Percentiles rank a stretch among this genome's conserved stretches.
Evolutionary conservation across 1,140 invertebrate genomes (phyloP).

Genomic region (Danaus plexippus): DNA sequence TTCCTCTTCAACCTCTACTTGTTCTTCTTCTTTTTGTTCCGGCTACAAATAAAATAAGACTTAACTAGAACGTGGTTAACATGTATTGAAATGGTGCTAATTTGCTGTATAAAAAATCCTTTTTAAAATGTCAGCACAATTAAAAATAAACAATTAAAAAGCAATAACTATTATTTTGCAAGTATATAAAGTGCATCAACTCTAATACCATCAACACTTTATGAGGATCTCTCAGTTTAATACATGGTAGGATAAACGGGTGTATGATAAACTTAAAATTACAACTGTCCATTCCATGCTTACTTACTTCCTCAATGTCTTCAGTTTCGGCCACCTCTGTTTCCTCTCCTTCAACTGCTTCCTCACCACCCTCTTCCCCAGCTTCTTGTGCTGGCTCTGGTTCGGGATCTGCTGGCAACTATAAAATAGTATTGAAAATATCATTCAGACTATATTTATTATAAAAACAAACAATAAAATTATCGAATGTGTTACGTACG

Average conservation of each 20-base stretch:
- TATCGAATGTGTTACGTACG: neutral
- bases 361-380: conserved; percentile 21
- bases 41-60: conserved; percentile 4
- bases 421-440: conserved; percentile 2
- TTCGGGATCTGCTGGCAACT: conserved; percentile 53
- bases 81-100: too few species aligned
- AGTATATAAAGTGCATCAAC: too few species aligned
- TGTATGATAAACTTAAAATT: too few species aligned
- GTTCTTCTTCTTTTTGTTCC: conserved; percentile 29
- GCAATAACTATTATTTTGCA: neutral
- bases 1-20: conserved; percentile 45
- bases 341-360: conserved; percentile 18
- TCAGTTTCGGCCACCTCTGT: conserved; percentile 28
- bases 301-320: conserved; percentile 18
- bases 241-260: too few species aligned
- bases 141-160: neutral
- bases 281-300: too few species aligned
- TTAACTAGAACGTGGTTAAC: too few species aligned
- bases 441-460: neutral
- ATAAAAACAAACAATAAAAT: too few species aligned
- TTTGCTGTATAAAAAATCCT: too few species aligned
- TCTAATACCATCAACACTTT: too few species aligned
- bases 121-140: too few species aligned
- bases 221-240: too few species aligned
- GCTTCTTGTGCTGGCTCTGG: conserved; percentile 25